phyloP scores from a whole-genome alignment of 1,140 invertebrate genomes.

The Dufourea novaeangliae region DNA sequence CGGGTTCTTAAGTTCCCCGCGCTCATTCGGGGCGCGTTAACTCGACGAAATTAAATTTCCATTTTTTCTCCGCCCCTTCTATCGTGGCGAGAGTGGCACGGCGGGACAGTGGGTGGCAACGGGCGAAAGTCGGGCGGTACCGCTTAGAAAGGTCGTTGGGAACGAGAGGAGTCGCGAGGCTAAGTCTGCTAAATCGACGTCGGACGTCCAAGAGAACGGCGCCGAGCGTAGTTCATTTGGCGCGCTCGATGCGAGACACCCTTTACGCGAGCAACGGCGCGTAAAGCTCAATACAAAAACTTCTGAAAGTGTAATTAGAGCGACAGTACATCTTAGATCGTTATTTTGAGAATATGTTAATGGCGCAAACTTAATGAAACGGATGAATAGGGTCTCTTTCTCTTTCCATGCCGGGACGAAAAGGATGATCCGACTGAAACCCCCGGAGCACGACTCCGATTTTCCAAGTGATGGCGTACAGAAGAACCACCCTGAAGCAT shows the following conservation, averaged over 20 bases:
- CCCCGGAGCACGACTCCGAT: constrained; percentile 58
- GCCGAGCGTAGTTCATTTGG: constrained; percentile 7
- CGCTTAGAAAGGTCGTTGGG: constrained; percentile 20
- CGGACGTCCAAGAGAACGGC: background rate
- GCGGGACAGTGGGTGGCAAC: background rate
- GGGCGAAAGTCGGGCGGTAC: background rate
- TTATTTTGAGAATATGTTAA: constrained; percentile 62
- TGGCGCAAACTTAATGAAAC: constrained; percentile 64
- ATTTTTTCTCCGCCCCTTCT: background rate
- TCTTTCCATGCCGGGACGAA: constrained; percentile 38
- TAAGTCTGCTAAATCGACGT: constrained; percentile 30
- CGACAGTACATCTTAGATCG: constrained; percentile 55
- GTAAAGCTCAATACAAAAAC: constrained; percentile 56
- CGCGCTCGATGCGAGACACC: background rate
- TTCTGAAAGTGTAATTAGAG: constrained; percentile 62
- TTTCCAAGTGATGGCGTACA: constrained; percentile 63
- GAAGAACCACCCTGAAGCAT: constrained; percentile 67
- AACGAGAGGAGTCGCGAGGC: background rate
- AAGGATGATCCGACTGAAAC: constrained; percentile 66
- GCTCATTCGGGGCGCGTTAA: constrained; percentile 27
- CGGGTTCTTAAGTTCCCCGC: constrained; percentile 43
- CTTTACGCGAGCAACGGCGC: constrained; percentile 45
- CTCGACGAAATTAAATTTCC: constrained; percentile 41
- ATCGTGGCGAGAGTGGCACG: too few species aligned
- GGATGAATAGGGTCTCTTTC: constrained; percentile 51